Base-by-base conservation (phyloP, 2,113 vertebrate species). In the Furnarius figulus region DNA sequence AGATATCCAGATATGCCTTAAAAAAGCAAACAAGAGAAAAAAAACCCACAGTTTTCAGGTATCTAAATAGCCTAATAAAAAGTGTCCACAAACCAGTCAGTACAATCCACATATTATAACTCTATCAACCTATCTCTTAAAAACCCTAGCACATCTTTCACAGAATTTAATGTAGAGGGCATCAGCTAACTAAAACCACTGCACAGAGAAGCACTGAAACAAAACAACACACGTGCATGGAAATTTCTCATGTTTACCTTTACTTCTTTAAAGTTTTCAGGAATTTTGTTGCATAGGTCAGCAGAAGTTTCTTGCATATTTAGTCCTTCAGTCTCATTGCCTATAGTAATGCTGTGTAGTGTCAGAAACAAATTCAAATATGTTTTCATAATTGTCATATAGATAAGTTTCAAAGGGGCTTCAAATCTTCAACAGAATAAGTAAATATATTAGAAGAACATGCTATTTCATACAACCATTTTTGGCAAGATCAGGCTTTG, bases 101-200 rank as follows among this genome's bases (percentile, higher is more conserved):
- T 21, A 70, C 5, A 28, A 78, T 28, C 8, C 30, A 55, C 8
- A 8, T 24, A 7, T 1, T 0, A 25, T 42, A 79, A 19, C 3
- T 8, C 0, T 28, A 56, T 8, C 27, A 40, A 8, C 7, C 2
- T 14, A 71, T 46, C 11, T 9, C 28, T 55, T 20, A 42, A 3
- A 78, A 59, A 33, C 6, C 19, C 6, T 14, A 49, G 9, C 10
- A 46, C 0, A 0, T 6, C 8, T 23, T 52, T 52, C 1, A 1
- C 6, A 42, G 14, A 40, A 37, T n/a, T 79, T 49, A n/a, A 61
- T 58, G 27, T 2, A 14, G n/a, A 61, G 4, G 87, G 1, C 10
- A 79, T 8, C 10, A 58, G 5, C 8, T 49, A 76, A n/a, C 25
- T 49, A 15, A 79, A 70, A 76, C 18, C 7, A 58, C 5, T n/a